Evolutionary conservation across 2,888 invertebrate species (phyloP).

Genomic region (Onchidella celtica): DNA sequence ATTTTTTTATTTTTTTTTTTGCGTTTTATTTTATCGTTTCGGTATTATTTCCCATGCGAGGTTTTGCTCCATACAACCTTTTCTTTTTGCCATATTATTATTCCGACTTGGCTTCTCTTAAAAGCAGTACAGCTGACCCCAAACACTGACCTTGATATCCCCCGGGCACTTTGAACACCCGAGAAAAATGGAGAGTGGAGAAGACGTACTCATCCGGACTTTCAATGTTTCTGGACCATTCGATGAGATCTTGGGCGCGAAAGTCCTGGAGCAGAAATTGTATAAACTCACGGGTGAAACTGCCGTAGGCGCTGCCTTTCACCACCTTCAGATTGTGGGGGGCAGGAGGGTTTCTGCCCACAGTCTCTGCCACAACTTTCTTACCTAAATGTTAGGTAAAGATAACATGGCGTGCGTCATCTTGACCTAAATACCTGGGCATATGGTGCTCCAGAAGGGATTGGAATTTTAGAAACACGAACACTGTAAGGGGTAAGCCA

Average conservation of each 20-base stretch:
- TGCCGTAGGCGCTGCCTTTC: slow-evolving; percentile 78
- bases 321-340: slow-evolving; percentile 58
- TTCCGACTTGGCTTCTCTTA: too few relatives aligned
- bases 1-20: too few relatives aligned
- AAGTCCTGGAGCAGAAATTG: slow-evolving; percentile 69
- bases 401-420: not conserved
- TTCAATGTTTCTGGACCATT: slow-evolving; percentile 75
- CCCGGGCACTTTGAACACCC: slow-evolving; percentile 72
- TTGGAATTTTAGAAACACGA: too few relatives aligned
- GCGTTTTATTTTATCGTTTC: too few relatives aligned
- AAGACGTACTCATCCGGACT: slow-evolving; percentile 79
- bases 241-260: slow-evolving; percentile 67
- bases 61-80: too few relatives aligned
- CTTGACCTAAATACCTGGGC: not conserved
- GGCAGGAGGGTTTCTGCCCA: slow-evolving; percentile 25
- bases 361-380: slow-evolving; percentile 13
- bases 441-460: too few relatives aligned
- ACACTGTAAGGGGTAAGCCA: too few relatives aligned
- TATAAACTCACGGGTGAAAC: slow-evolving; percentile 76
- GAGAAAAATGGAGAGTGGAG: slow-evolving; percentile 77
- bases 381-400: not conserved
- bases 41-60: too few relatives aligned
- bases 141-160: slow-evolving; percentile 70
- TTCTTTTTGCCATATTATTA: too few relatives aligned
- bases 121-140: too few relatives aligned